Base-by-base conservation (phyloP, 2,797 vertebrate species). In the Chelidonichthys spinosus region DNA sequence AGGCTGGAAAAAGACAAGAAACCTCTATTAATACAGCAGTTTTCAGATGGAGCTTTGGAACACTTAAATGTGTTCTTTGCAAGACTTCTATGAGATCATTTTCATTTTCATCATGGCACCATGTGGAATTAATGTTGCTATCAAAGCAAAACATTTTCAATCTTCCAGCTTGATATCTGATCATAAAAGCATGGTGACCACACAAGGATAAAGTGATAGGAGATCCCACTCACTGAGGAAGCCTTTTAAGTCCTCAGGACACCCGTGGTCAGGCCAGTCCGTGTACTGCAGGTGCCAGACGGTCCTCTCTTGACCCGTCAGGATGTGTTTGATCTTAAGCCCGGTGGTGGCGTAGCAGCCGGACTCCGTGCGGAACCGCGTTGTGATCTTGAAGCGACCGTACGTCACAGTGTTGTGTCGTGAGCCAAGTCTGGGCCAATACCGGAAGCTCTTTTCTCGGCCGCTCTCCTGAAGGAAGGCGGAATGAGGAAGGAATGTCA, bases 241-340 rank as follows among this genome's bases (percentile, higher is more conserved):
- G 46, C 98, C 98, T 87, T 98, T 99, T 80, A 98, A 92, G 91
- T 99, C 97, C 72, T 99, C 98, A 0, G 98, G 98, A 79, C 97
- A 98, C 82, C 98, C 96, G n/a, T 99, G 97, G 85, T 99, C 97
- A 0, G 98, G 98, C 98, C 98, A 99, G 90, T 99, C 97, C 2
- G 97, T 98, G 89, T 99, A 99, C 92, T 99, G 98, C 79, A 99
- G 95, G 74, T 99, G 98, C 98, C 98, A 99, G 39, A 99, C 92
- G 0, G 97, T 99, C 81, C 97, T 94, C 89, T 99, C 98, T 78
- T 99, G 98, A 18, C 97, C 97, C 0, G 96, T 97, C 79, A 98
- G 90, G 4, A 99, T 96, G 82, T 99, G 97, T 90, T 98, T 99
- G 87, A 99, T 97, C 94, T 97, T 99, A 54, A 99, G 87, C 33